Base-by-base conservation (phyloP, 2,797 vertebrate genomes). In the Pangasius sanitwongsei region DNA sequence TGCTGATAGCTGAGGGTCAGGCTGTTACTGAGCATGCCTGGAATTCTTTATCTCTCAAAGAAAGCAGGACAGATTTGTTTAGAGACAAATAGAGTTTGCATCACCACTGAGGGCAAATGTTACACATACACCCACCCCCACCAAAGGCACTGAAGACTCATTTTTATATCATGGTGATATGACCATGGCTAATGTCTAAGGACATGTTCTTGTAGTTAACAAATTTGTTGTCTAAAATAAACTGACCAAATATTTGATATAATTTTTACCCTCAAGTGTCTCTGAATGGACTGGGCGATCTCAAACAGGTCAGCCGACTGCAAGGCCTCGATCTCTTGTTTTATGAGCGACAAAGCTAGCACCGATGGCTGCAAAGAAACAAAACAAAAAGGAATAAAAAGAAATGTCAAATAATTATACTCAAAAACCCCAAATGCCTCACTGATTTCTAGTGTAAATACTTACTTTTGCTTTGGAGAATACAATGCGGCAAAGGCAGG, bases 381-480 rank as follows among this genome's bases (percentile, higher is more conserved):
- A 86, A 91, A 87, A 63, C 44, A 37, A 37, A 37, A 37, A 91
- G 48, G 34, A 12, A 28, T 23, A 80, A 55, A 74, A 12, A 83
- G 1, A 78, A n/a, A 87, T 25, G 28, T 87, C 4, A 86, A 57
- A 83, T 53, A 11, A 83, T 13, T 8, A 13, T 69, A 53, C 8
- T 31, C 13, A 70, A 1, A 63, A 65, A 0, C 1, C 57, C 23
- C 15, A 65, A 25, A 1, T 9, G 2, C 41, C 5, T 89, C 34
- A 48, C 48, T 85, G 44, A 44, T 82, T 82, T 82, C 11, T 3
- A 12, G 23, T 86, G 41, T 20, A 31, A 89, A 86, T 91, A 86
- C 97, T 93, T 82, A 87, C 98, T 97, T 98, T 99, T 83, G 98
- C 98, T 97, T 98, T 99, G 86, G 98, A 99, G 93, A 99, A 99